A percentile compares a stretch with the other conserved stretches of the same genome.
phyloP scores from a whole-genome alignment of 2,888 invertebrate genomes.

The Mellilla xanthometata region DNA sequence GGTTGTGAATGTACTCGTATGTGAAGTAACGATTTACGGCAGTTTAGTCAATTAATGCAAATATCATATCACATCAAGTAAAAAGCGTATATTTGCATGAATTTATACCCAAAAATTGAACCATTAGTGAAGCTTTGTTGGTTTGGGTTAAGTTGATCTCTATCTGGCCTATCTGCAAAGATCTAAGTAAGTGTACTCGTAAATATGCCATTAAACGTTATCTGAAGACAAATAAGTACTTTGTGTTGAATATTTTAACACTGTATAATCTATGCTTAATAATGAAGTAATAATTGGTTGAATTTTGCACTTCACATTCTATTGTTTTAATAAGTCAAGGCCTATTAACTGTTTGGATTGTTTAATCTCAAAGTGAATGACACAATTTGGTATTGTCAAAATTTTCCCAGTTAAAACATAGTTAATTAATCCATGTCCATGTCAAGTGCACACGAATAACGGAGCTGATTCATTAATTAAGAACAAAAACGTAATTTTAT shows the following conservation, averaged over 20 bases:
- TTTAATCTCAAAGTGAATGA: constrained; percentile 11
- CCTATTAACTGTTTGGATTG: background rate
- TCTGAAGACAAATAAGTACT: too few relatives aligned
- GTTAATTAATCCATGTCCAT: constrained; percentile 60
- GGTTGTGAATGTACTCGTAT: too few relatives aligned
- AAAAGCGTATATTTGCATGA: constrained; percentile 10
- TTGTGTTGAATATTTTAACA: background rate
- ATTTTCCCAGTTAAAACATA: constrained; percentile 55
- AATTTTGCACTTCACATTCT: background rate
- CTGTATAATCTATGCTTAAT: background rate
- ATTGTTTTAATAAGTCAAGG: constrained; percentile 47
- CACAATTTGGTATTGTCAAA: constrained; percentile 52
- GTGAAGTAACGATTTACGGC: constrained; percentile 10
- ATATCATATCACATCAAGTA: constrained; percentile 3
- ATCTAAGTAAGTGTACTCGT: too few relatives aligned
- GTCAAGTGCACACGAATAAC: constrained; percentile 69
- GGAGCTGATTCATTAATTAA: constrained; percentile 47
- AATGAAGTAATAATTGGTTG: background rate
- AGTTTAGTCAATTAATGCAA: constrained; percentile 5
- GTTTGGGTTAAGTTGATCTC: constrained; percentile 6
- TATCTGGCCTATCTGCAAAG: background rate
- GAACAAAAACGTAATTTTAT: constrained; percentile 56
- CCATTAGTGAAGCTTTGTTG: constrained; percentile 17
- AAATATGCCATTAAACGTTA: too few relatives aligned
- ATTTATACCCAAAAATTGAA: constrained; percentile 7